Evolutionary conservation across 2,888 invertebrate species (phyloP), one percentile per base, ranked within the genome.

Genomic region (Philereme transversata): DNA sequence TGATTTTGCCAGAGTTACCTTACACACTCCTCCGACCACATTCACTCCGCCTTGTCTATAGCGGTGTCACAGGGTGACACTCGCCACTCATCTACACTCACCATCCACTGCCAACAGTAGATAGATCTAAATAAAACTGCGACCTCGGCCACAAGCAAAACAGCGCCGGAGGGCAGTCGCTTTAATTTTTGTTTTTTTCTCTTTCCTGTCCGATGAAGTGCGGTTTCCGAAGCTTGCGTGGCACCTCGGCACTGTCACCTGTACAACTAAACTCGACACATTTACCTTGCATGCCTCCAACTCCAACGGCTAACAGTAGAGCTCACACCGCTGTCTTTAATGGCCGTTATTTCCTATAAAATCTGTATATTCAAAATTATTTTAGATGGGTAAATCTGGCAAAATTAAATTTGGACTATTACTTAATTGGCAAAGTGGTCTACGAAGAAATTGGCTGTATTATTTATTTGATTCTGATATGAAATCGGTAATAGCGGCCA

Each of bases 1-100:
- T 92, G 92, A 92, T 90, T 91, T 91, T 90, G 91, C 92, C 91
- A 92, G 90, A 92, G 76, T 90, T 92, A 90, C 90, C 90, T 88
- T 86, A 81, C 85, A 86, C 87, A 87, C 85, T 77, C 67, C 81
- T 72, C 81, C 77, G 76, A 81, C 80, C 84, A 87, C 88, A 79
- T 81, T 84, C 88, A 88, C 88, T 87, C 76, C 77, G 82, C 82
- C 84, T 85, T 85, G 76, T 81, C 75, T 82, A 81, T 77, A 84
- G 77, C 82, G 76, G 78, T 82, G 81, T 82, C 80, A 51, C 81
- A 79, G 80, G 87, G 87, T 88, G 88, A 86, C 88, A 88, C 87
- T 86, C 78, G 79, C 81, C 75, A 60, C 52, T 56, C 64, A 65
- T 64, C 52, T 60, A 64, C 63, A 54, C 11, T 38, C 41, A 11